A percentile compares a stretch with the other conserved stretches of the same genome.
Evolutionary conservation across 1,140 invertebrate genomes (phyloP).

Genomic region (Drosophila pandora): DNA sequence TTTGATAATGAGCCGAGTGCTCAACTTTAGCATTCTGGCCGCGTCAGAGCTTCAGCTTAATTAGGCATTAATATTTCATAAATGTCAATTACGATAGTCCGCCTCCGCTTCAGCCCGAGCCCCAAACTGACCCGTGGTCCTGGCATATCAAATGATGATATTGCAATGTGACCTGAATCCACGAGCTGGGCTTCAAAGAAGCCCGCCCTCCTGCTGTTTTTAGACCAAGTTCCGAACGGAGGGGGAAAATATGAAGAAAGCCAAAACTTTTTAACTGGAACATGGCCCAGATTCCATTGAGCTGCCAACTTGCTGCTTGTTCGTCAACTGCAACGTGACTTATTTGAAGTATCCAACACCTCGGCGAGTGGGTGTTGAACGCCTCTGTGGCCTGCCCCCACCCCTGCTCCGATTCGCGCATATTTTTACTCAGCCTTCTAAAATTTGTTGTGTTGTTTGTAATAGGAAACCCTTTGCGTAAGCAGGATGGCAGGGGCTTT

Average conservation of each 20-base stretch:
- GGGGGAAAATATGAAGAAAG: slow-evolving; percentile 6
- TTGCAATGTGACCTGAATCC: slow-evolving; percentile 56
- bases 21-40: slow-evolving; percentile 28
- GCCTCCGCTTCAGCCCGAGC: neutral
- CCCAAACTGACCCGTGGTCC: slow-evolving; percentile 8
- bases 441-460: slow-evolving; percentile 73
- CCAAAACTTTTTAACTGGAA: slow-evolving; percentile 38
- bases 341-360: slow-evolving; percentile 68
- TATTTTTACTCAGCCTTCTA: slow-evolving; percentile 40
- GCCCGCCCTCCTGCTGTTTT: neutral
- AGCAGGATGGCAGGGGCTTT: slow-evolving; percentile 25
- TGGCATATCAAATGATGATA: slow-evolving; percentile 36
- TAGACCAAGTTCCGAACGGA: neutral
- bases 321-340: slow-evolving; percentile 64
- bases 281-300: slow-evolving; percentile 25
- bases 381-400: slow-evolving; percentile 7
- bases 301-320: slow-evolving; percentile 18
- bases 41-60: slow-evolving; percentile 54
- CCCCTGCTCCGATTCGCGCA: slow-evolving; percentile 30
- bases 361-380: slow-evolving; percentile 26
- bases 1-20: slow-evolving; percentile 29
- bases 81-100: slow-evolving; percentile 61
- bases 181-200: slow-evolving; percentile 35
- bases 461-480: slow-evolving; percentile 79
- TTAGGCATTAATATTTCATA: slow-evolving; percentile 80